A percentile compares a stretch with the other conserved stretches of the same genome.
These are phyloP conservation scores for Drosophila truncata DNA, from an alignment of 1,140 invertebrate genomes.

Conservation along the genomic window DNA sequence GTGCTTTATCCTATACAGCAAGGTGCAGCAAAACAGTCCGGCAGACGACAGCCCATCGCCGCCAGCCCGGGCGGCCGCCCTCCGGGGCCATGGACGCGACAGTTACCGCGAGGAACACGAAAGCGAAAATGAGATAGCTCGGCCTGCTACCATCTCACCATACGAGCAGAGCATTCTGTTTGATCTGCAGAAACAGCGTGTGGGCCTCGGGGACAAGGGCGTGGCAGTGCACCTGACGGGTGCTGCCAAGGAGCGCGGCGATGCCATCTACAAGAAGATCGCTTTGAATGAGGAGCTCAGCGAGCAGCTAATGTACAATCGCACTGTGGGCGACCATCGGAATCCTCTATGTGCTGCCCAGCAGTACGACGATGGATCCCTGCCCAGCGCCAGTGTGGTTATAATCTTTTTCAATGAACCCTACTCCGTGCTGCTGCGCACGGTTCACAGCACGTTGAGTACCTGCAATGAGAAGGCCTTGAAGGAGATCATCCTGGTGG, in stretches of 20 bases:
- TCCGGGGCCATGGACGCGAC: slow-evolving; percentile 32
- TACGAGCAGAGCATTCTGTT: slow-evolving; percentile 83
- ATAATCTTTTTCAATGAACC: slow-evolving; percentile 97
- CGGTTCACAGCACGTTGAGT: slow-evolving; percentile 95
- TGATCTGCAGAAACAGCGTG: slow-evolving; percentile 83
- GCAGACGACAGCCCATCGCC: slow-evolving; percentile 28
- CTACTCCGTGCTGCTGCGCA: slow-evolving; percentile 93
- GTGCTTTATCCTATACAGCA: slow-evolving; percentile 80
- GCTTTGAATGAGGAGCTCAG: slow-evolving; percentile 94
- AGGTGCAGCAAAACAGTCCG: slow-evolving; percentile 64
- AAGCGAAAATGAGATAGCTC: slow-evolving; percentile 60
- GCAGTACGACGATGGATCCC: slow-evolving; percentile 84
- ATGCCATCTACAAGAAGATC: slow-evolving; percentile 90
- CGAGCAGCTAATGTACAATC: slow-evolving; percentile 92
- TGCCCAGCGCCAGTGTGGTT: slow-evolving; percentile 89
- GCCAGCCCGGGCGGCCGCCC: slow-evolving; percentile 17
- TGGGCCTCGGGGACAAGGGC: slow-evolving; percentile 89
- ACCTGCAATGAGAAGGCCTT: slow-evolving; percentile 89
- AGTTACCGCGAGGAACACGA: slow-evolving; percentile 25
- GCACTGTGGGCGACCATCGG: slow-evolving; percentile 88
- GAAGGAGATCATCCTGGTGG: slow-evolving; percentile 95
- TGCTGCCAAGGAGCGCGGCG: slow-evolving; percentile 86
- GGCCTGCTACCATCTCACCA: slow-evolving; percentile 58
- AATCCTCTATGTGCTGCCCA: slow-evolving; percentile 86
- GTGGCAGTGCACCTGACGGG: slow-evolving; percentile 87